phyloP scores from a whole-genome alignment of 2,113 vertebrate genomes.

The Garra rufa region DNA sequence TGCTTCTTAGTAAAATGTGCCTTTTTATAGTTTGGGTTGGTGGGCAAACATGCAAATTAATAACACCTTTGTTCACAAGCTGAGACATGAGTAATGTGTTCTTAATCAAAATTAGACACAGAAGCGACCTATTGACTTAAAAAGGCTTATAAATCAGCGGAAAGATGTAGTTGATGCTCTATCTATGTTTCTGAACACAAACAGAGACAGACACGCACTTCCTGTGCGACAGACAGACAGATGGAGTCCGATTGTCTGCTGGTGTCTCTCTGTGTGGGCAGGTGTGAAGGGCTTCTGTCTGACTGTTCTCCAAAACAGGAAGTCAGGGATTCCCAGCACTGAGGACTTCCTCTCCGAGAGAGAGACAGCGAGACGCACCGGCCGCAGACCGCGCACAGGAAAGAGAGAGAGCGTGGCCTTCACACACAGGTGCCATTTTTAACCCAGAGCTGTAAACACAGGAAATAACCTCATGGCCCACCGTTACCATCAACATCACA shows the following conservation, averaged over 20 bases:
- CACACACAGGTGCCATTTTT: conserved; percentile 40
- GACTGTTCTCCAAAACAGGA: conserved; percentile 70
- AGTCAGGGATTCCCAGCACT: conserved; percentile 74
- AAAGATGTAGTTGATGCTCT: not conserved
- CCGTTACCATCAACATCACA: not conserved
- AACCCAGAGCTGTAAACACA: conserved; percentile 47
- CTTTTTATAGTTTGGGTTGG: too few relatives aligned
- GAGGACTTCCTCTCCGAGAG: conserved; percentile 73
- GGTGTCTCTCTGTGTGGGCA: not conserved
- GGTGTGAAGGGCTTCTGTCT: conserved; percentile 20
- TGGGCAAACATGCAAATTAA: too few relatives aligned
- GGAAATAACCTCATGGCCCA: conserved; percentile 36
- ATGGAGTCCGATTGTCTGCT: not conserved
- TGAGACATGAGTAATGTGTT: too few relatives aligned
- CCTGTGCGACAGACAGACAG: not conserved
- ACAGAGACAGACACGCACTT: not conserved
- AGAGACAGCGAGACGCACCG: conserved; percentile 31
- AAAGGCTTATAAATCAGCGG: too few relatives aligned
- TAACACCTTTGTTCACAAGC: too few relatives aligned
- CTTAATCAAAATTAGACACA: too few relatives aligned
- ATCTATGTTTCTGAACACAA: not conserved
- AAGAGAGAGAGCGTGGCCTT: conserved; percentile 17
- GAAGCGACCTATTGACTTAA: too few relatives aligned
- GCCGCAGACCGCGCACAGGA: not conserved
- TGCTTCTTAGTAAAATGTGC: too few relatives aligned